Evolutionary conservation across 2,797 vertebrate species (phyloP).

Genomic region (Oophaga sylvatica): DNA sequence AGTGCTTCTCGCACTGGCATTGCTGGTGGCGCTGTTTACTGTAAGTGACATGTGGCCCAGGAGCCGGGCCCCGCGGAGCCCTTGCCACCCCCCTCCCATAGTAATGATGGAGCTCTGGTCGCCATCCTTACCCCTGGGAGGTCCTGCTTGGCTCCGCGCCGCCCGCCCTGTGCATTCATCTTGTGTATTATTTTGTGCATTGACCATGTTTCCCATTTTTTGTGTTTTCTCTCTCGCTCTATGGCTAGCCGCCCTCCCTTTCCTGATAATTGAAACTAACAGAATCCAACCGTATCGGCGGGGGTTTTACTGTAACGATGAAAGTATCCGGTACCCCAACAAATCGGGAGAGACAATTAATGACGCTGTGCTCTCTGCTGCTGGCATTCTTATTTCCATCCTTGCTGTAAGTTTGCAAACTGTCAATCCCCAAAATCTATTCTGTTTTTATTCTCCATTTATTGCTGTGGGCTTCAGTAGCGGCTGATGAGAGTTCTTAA

Average conservation of each 20-base stretch:
- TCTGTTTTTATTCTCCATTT: neutral
- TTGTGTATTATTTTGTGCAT: conserved; percentile 67
- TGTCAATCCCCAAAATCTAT: neutral
- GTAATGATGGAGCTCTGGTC: neutral
- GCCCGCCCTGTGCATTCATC: conserved; percentile 7
- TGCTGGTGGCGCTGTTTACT: conserved; percentile 79
- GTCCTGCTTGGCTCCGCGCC: neutral
- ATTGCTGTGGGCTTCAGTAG: neutral
- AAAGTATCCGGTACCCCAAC: conserved; percentile 94
- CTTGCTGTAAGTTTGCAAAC: conserved; percentile 84
- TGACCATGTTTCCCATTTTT: conserved; percentile 45
- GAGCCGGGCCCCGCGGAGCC: conserved; percentile 62
- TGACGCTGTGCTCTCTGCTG: conserved; percentile 91
- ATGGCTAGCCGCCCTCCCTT: conserved; percentile 90
- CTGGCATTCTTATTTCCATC: conserved; percentile 94
- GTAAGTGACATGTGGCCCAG: conserved; percentile 78
- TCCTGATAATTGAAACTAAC: conserved; percentile 98
- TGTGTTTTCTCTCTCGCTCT: conserved; percentile 49
- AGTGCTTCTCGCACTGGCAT: conserved; percentile 76
- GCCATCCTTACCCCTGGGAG: neutral
- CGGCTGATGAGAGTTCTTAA: neutral
- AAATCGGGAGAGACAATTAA: conserved; percentile 96
- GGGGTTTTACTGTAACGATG: conserved; percentile 96
- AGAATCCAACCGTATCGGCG: conserved; percentile 92
- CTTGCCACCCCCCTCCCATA: conserved; percentile 31